Conservation (phyloP, 2,888 invertebrate genomes). For the Acronicta alni region DNA sequence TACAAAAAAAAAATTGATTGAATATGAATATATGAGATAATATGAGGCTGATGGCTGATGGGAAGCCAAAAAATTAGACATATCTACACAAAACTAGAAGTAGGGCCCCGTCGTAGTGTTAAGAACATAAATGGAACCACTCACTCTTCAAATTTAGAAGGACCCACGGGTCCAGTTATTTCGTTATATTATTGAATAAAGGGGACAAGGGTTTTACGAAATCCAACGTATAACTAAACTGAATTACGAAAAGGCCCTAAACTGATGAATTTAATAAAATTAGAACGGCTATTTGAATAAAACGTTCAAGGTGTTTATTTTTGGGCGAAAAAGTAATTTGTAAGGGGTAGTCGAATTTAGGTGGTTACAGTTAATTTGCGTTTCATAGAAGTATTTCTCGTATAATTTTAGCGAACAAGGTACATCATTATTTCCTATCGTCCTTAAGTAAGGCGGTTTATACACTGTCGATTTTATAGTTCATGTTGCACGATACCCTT, state of each 20-base stretch:
- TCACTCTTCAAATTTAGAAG: slow-evolving; percentile 58
- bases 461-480: no score
- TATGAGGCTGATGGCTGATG: no score
- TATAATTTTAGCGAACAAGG: neutral
- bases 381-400: neutral
- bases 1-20: no score
- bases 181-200: slow-evolving; percentile 75
- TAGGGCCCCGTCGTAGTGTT: slow-evolving; percentile 4
- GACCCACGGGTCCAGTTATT: slow-evolving; percentile 65
- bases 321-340: slow-evolving; percentile 36
- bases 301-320: slow-evolving; percentile 50
- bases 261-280: slow-evolving; percentile 60
- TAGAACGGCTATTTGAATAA: slow-evolving; percentile 50
- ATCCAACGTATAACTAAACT: slow-evolving; percentile 68
- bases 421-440: neutral
- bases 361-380: slow-evolving; percentile 21
- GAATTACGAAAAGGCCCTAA: slow-evolving; percentile 62
- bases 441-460: no score
- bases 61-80: no score
- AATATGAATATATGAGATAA: no score
- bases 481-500: no score
- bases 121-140: slow-evolving; percentile 45
- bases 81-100: neutral
- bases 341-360: slow-evolving; percentile 22
- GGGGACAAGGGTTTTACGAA: slow-evolving; percentile 69